Evolutionary conservation across 2,113 vertebrate species (phyloP).

Genomic region (Ammospiza nelsoni): DNA sequence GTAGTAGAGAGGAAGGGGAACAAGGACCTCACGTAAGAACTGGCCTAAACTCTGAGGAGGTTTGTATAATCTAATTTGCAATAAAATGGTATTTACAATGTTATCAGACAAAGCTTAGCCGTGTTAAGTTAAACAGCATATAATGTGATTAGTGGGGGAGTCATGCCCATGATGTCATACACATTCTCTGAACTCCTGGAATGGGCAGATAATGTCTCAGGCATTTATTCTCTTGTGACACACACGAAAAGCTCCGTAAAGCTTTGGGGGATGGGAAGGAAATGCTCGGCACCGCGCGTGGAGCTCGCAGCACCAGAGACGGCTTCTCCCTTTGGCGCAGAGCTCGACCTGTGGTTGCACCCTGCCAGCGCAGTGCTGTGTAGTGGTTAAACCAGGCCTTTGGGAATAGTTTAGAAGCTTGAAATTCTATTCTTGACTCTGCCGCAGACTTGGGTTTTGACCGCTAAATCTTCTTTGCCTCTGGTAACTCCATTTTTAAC

Average conservation of each 20-base stretch:
- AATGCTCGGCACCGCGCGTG: not conserved
- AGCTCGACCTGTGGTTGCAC: slow-evolving; percentile 21
- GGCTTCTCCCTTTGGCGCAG: not conserved
- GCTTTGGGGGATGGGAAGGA: not conserved
- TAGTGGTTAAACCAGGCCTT: slow-evolving; percentile 42
- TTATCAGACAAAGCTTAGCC: slow-evolving; percentile 71
- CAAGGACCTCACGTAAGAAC: slow-evolving; percentile 62
- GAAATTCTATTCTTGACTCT: slow-evolving; percentile 45
- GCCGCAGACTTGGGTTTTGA: slow-evolving; percentile 50
- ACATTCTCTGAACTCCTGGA: slow-evolving; percentile 55
- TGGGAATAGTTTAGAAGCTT: slow-evolving; percentile 25
- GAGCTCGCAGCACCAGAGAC: not conserved
- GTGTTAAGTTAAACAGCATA: slow-evolving; percentile 70
- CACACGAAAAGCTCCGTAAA: not conserved
- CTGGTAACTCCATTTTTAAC: slow-evolving; percentile 51
- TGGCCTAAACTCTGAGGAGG: slow-evolving; percentile 62
- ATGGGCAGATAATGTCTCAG: slow-evolving; percentile 48
- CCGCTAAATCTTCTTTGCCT: slow-evolving; percentile 57
- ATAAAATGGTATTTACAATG: slow-evolving; percentile 65
- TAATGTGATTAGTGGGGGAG: slow-evolving; percentile 69
- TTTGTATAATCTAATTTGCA: slow-evolving; percentile 73
- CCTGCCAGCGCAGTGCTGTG: not conserved
- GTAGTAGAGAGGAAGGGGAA: not conserved
- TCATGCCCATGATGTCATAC: slow-evolving; percentile 64
- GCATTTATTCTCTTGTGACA: slow-evolving; percentile 48